Base-by-base conservation (phyloP, 2,888 invertebrate species). In the Andricus quercusramuli region DNA sequence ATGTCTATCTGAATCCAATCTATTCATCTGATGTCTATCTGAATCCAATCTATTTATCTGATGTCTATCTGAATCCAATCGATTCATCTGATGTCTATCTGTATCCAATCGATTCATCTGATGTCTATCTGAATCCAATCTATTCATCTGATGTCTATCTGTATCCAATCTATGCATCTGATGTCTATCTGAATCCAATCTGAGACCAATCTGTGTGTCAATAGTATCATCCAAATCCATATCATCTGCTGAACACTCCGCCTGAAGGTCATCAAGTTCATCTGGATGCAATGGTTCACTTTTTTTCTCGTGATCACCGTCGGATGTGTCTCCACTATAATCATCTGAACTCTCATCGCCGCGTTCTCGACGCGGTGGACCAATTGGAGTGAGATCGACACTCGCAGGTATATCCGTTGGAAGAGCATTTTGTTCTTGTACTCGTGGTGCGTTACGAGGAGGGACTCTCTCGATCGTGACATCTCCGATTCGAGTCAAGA, bases 401-500 rank as follows among this genome's bases (percentile, higher is more conserved):
- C 80, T 90, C 85, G 77, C 82, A 83, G 51, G 86, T 74, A 77
- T 80, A 65, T 85, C 84, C 1, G 37, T 17, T 74, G 76, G 74
- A 15, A 56, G 25, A 25, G 65, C 56, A 78, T 47, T 41, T 68
- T 80, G 85, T 78, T 89, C 89, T 78, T 85, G 83, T 41, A 89
- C 82, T 79, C 89, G 87, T 64, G 89, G 82, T 80, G 87, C 87
- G 78, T 88, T 85, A 76, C 90, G 89, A 68, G 93, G 91, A 82
- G 92, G 88, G 81, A 93, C 93, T 67, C 94, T 92, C 90, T 95
- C 94, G 87, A 95, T 94, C 66, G 94, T 95, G 88, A 95, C 94
- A 93, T 95, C 94, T 87, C 94, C 95, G 83, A 94, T 94, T 87
- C 94, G 93, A 86, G 94, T 94, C 82, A 95, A 90, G 88, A 94